Percentiles rank a stretch among this genome's conserved stretches.
phyloP scores from a whole-genome alignment of 2,888 invertebrate species.

The Melieria omissa region DNA sequence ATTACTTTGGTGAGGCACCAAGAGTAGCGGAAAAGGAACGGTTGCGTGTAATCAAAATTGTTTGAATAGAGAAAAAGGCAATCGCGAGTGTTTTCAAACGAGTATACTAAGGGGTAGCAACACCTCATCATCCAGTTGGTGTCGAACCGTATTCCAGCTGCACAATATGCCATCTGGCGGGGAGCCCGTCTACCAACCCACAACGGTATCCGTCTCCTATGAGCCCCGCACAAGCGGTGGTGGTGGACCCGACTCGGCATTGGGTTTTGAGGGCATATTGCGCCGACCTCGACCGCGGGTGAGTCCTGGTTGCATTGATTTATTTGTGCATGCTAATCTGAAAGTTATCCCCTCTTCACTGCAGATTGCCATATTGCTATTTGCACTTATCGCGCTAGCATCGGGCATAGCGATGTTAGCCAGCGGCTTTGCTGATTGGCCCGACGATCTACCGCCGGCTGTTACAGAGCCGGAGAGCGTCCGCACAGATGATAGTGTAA shows the following conservation, averaged over 20 bases:
- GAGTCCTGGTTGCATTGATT: not conserved
- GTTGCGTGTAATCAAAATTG: too few species aligned
- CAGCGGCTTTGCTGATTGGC: slow-evolving; percentile 73
- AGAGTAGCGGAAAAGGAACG: too few species aligned
- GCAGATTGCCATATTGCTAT: slow-evolving; percentile 48
- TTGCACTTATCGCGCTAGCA: slow-evolving; percentile 58
- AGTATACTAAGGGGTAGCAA: too few species aligned
- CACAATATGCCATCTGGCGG: slow-evolving; percentile 47
- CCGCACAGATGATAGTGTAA: slow-evolving; percentile 43
- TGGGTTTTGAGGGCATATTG: slow-evolving; percentile 49
- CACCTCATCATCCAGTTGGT: too few species aligned
- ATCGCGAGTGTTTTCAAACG: too few species aligned
- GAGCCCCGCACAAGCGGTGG: slow-evolving; percentile 69
- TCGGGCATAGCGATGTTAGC: slow-evolving; percentile 71
- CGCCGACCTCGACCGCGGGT: slow-evolving; percentile 57
- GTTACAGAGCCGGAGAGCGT: slow-evolving; percentile 18
- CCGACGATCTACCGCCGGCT: slow-evolving; percentile 61
- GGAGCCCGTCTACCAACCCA: slow-evolving; percentile 79
- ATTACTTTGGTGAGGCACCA: too few species aligned
- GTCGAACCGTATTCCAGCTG: too few species aligned
- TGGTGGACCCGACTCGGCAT: slow-evolving; percentile 35
- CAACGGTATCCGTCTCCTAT: slow-evolving; percentile 79
- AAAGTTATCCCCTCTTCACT: not conserved
- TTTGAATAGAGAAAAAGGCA: too few species aligned
- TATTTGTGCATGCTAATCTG: not conserved